These are phyloP conservation scores for Melanargia galathea DNA, from an alignment of 2,888 invertebrate genomes.

Conservation along the genomic window DNA sequence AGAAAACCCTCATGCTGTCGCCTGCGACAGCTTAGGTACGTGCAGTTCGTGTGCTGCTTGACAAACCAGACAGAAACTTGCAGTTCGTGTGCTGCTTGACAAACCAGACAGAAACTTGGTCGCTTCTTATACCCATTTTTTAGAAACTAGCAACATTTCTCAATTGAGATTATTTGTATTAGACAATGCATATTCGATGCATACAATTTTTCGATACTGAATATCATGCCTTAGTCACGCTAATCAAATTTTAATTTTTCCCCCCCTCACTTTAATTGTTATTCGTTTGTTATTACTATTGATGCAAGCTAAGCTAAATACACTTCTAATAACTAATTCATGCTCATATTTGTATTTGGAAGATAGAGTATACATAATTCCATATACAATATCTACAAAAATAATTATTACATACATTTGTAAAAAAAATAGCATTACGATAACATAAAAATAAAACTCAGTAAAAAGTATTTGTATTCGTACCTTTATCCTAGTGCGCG, in stretches of 20 bases:
- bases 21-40: too few relatives aligned
- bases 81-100: background rate
- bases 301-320: constrained; percentile 60
- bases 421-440: constrained; percentile 28
- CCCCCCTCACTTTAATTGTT: constrained; percentile 38
- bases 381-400: constrained; percentile 20
- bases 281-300: constrained; percentile 51
- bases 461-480: constrained; percentile 1
- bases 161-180: background rate
- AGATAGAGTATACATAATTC: background rate
- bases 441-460: background rate
- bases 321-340: constrained; percentile 47
- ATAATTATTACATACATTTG: constrained; percentile 23
- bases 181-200: background rate
- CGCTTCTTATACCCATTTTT: background rate
- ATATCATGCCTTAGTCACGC: constrained; percentile 70
- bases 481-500: constrained; percentile 90
- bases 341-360: constrained; percentile 45
- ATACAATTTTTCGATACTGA: constrained; percentile 43
- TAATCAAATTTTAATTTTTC: constrained; percentile 42
- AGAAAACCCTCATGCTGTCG: too few relatives aligned
- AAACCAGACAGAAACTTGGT: background rate
- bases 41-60: too few relatives aligned
- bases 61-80: too few relatives aligned
- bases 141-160: background rate